Evolutionary conservation across 2,888 invertebrate species (phyloP).

Genomic region (Leucania comma): DNA sequence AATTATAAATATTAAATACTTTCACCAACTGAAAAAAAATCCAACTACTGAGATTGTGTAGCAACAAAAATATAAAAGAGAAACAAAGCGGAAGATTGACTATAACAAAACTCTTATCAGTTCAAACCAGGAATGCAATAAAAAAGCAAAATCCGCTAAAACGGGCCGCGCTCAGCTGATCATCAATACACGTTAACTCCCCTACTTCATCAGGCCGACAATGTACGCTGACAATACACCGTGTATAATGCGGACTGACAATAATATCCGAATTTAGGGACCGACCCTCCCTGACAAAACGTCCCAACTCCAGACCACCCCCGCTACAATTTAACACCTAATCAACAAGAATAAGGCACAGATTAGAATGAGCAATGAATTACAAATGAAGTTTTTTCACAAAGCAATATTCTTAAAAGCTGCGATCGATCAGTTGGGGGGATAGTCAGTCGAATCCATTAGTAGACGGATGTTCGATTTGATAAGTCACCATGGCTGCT

Average conservation of each 20-base stretch:
- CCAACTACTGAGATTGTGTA: background rate
- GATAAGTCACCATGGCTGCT: constrained; percentile 49
- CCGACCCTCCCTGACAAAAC: constrained; percentile 11
- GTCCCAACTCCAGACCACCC: constrained; percentile 20
- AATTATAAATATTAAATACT: too few relatives aligned
- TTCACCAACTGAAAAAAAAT: too few relatives aligned
- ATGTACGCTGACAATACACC: constrained; percentile 55
- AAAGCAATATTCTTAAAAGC: constrained; percentile 66
- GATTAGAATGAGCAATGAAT: constrained; percentile 47
- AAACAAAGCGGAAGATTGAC: background rate
- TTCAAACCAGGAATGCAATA: constrained; percentile 30
- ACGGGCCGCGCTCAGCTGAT: constrained; percentile 11
- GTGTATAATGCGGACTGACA: constrained; percentile 59
- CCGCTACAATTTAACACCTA: constrained; percentile 42
- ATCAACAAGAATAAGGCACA: constrained; percentile 38
- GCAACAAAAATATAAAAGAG: background rate
- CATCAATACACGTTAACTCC: constrained; percentile 51
- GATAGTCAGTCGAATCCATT: constrained; percentile 60
- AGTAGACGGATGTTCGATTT: constrained; percentile 57
- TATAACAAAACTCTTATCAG: constrained; percentile 15
- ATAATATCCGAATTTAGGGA: constrained; percentile 65
- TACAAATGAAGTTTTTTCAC: constrained; percentile 52
- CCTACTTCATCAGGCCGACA: constrained; percentile 49
- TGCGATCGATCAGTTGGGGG: constrained; percentile 60
- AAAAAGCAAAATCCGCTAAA: constrained; percentile 26